phyloP scores from a whole-genome alignment of 1,140 invertebrate genomes.

The Globodera rostochiensis region DNA sequence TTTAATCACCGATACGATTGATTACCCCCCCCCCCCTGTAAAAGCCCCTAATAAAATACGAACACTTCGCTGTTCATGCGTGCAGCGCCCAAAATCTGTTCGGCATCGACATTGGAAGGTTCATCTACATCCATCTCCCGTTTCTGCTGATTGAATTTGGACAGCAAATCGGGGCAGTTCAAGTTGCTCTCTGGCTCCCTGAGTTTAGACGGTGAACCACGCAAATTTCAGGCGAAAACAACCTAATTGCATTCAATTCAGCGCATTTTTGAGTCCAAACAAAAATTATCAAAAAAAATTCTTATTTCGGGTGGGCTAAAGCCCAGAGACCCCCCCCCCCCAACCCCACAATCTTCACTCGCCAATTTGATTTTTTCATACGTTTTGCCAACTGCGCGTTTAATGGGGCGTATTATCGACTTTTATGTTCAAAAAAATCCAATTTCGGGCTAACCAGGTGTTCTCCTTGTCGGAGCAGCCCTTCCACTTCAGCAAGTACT shows the following conservation, averaged over 20 bases:
- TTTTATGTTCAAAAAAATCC: background rate
- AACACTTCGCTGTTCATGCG: conserved; percentile 15
- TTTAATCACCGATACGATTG: too few species aligned
- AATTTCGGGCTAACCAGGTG: background rate
- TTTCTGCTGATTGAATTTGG: background rate
- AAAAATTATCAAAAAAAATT: background rate
- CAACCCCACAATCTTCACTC: too few species aligned
- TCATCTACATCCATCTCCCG: background rate
- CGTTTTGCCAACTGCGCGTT: too few species aligned
- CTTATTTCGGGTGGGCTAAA: background rate
- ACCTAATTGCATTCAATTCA: background rate
- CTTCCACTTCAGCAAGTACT: conserved; percentile 18
- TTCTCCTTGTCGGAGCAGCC: conserved; percentile 16
- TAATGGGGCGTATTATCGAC: background rate
- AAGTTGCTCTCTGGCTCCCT: conserved; percentile 23
- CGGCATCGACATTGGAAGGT: background rate
- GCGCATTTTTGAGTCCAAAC: background rate
- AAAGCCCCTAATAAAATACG: background rate
- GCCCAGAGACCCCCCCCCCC: too few species aligned
- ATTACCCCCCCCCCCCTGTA: too few species aligned
- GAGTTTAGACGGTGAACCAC: background rate
- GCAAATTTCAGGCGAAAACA: background rate
- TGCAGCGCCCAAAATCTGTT: conserved; percentile 14
- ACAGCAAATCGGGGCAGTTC: conserved; percentile 14
- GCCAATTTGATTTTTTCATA: too few species aligned